phyloP scores from a whole-genome alignment of 2,113 vertebrate species.

The Actenoides lindsayi region DNA sequence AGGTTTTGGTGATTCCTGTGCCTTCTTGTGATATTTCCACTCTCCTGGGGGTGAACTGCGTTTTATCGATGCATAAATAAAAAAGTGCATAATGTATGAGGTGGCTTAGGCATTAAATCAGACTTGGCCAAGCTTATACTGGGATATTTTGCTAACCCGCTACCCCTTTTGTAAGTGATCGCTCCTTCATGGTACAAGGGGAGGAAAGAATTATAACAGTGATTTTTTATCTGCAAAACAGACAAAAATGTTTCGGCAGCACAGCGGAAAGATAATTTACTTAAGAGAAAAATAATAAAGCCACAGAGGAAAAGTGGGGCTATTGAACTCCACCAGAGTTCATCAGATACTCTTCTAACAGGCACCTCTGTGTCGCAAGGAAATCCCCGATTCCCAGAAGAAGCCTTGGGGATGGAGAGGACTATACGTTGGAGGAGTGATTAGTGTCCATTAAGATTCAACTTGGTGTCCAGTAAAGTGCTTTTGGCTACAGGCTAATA shows the following conservation, averaged over 20 bases:
- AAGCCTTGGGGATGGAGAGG: not conserved
- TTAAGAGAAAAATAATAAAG: conserved; percentile 24
- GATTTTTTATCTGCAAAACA: conserved; percentile 44
- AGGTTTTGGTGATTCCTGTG: not conserved
- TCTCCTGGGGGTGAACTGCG: not conserved
- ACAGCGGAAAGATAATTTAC: conserved; percentile 7
- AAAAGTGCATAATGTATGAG: not conserved
- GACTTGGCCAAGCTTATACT: not conserved
- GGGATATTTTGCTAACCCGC: not conserved
- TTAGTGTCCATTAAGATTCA: conserved; percentile 8
- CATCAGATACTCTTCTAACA: not conserved
- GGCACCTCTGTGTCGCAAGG: not conserved
- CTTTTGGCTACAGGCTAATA: conserved; percentile 16
- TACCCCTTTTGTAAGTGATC: not conserved
- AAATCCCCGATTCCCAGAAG: not conserved
- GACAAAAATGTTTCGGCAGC: conserved; percentile 2
- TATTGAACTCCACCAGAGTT: conserved; percentile 14
- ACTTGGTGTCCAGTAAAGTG: not conserved
- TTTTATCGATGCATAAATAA: not conserved
- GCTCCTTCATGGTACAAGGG: not conserved
- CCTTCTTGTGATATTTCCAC: not conserved
- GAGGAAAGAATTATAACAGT: not conserved
- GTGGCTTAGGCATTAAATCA: not conserved
- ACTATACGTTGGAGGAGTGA: not conserved
- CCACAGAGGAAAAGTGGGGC: conserved; percentile 14